These are phyloP conservation scores for Rhysida immarginata DNA, from an alignment of 1,140 invertebrate species.

Conservation along the genomic window DNA sequence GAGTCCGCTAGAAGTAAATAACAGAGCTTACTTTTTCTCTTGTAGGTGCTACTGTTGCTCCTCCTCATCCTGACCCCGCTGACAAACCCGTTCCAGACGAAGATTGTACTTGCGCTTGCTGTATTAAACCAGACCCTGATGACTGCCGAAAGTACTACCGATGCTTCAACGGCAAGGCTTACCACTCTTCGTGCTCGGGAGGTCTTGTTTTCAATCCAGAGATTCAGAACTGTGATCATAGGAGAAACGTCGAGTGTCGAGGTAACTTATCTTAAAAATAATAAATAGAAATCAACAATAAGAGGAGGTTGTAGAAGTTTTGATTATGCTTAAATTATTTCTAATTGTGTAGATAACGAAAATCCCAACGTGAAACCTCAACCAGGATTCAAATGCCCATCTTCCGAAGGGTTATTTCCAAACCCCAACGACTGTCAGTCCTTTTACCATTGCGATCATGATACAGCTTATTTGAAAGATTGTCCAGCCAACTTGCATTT, in stretches of 20 bases:
- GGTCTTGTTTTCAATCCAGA: slow-evolving; percentile 7
- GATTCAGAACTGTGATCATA: slow-evolving; percentile 7
- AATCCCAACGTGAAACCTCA: neutral
- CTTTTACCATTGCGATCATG: slow-evolving; percentile 14
- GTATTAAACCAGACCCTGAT: neutral
- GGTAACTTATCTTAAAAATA: neutral
- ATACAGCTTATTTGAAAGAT: slow-evolving; percentile 20
- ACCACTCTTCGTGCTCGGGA: neutral
- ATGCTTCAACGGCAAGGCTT: slow-evolving; percentile 1
- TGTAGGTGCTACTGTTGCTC: neutral
- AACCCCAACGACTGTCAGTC: slow-evolving; percentile 13
- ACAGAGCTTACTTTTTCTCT: neutral
- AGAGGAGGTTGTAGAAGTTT: neutral
- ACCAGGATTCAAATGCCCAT: neutral
- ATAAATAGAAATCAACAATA: neutral
- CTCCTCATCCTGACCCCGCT: neutral
- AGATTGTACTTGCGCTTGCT: slow-evolving; percentile 7
- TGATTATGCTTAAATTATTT: neutral
- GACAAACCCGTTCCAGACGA: neutral
- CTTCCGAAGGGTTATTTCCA: slow-evolving; percentile 1
- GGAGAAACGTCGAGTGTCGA: slow-evolving; percentile 8
- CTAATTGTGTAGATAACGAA: neutral
- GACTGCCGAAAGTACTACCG: slow-evolving; percentile 10
- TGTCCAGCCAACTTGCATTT: slow-evolving; percentile 13
- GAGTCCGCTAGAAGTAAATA: too few relatives aligned